These are phyloP conservation scores for Siniperca scherzeri DNA, from an alignment of 2,797 vertebrate species.

Conservation along the genomic window DNA sequence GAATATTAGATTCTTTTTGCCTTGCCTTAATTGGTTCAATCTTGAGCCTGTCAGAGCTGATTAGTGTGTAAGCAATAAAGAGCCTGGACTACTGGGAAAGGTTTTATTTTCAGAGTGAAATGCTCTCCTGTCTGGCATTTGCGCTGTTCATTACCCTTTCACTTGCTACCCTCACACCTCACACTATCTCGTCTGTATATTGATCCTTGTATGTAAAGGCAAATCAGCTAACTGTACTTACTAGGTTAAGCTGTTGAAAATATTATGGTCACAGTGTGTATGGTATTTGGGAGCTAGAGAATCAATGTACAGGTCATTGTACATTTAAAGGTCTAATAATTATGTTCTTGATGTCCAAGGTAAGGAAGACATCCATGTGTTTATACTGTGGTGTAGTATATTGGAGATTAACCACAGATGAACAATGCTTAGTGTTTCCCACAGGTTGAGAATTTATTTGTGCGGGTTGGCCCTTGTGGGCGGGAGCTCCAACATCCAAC, in stretches of 20 bases:
- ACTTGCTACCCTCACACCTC: slow-evolving; percentile 46
- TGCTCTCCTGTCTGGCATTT: slow-evolving; percentile 59
- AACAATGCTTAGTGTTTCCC: slow-evolving; percentile 65
- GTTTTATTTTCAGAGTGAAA: slow-evolving; percentile 79
- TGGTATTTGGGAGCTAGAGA: slow-evolving; percentile 60
- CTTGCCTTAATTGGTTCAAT: slow-evolving; percentile 86
- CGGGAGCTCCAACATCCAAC: slow-evolving; percentile 29
- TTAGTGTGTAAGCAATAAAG: slow-evolving; percentile 78
- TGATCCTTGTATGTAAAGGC: slow-evolving; percentile 55
- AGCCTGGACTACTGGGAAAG: slow-evolving; percentile 61
- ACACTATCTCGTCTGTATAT: slow-evolving; percentile 54
- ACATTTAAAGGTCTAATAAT: slow-evolving; percentile 58
- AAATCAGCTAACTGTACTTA: slow-evolving; percentile 63
- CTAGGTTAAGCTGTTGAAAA: slow-evolving; percentile 59
- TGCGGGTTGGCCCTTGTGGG: slow-evolving; percentile 26
- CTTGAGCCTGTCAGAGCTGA: slow-evolving; percentile 85
- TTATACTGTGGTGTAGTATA: slow-evolving; percentile 60
- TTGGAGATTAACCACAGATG: slow-evolving; percentile 75
- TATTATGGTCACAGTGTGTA: slow-evolving; percentile 76
- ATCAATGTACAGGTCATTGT: slow-evolving; percentile 54
- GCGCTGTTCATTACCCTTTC: slow-evolving; percentile 59
- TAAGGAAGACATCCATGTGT: slow-evolving; percentile 61
- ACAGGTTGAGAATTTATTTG: slow-evolving; percentile 60
- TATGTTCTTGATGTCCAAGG: slow-evolving; percentile 56
- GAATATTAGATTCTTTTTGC: slow-evolving; percentile 84